Evolutionary conservation across 2,888 invertebrate genomes (phyloP).

Genomic region (Sipha maydis): DNA sequence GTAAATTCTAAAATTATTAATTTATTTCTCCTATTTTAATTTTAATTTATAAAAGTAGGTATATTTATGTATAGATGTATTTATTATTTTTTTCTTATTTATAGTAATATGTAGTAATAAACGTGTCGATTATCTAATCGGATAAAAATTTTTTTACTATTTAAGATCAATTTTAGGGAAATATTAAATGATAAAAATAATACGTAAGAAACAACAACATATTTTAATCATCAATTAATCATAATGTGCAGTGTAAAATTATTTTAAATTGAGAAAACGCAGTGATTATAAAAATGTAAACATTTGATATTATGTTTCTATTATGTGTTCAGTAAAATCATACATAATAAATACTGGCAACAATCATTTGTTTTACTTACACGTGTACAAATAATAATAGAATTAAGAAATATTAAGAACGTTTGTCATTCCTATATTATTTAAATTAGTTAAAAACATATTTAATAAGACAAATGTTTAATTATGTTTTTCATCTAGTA

Average conservation of each 20-base stretch:
- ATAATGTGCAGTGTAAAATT: not conserved
- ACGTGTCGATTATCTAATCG: not conserved
- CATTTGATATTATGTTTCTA: not conserved
- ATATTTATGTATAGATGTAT: not conserved
- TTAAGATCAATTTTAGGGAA: not conserved
- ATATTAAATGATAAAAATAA: not conserved
- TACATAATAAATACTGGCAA: constrained; percentile 16
- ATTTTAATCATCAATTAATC: not conserved
- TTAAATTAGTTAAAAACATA: not conserved
- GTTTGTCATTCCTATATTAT: not conserved
- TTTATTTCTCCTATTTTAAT: no score
- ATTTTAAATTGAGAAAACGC: not conserved
- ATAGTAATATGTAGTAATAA: not conserved
- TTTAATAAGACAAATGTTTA: not conserved
- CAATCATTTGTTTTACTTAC: not conserved
- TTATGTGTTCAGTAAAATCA: not conserved
- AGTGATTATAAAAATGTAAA: not conserved
- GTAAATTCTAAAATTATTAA: no score
- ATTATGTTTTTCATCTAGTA: constrained; percentile 66
- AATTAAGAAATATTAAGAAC: not conserved
- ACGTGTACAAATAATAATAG: not conserved
- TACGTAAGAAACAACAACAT: not conserved
- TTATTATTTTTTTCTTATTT: not conserved
- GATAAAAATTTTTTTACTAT: not conserved
- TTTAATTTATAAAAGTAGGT: no score